Evolutionary conservation across 2,113 vertebrate species (phyloP).

Genomic region (Anarrhichthys ocellatus): DNA sequence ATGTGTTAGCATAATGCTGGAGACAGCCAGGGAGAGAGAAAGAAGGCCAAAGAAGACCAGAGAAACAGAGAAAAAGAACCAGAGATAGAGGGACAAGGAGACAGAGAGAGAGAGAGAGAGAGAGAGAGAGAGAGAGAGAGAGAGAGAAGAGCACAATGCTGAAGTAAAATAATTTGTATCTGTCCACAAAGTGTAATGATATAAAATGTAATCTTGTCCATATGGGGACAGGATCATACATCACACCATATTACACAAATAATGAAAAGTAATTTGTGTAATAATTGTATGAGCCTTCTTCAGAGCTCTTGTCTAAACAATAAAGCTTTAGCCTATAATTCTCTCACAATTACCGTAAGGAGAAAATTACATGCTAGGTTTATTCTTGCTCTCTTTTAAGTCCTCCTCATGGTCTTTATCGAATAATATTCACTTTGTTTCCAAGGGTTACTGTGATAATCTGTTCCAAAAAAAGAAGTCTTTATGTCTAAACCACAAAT

Average conservation of each 20-base stretch:
- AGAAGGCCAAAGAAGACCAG: neutral
- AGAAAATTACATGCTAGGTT: slow-evolving; percentile 43
- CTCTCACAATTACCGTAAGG: slow-evolving; percentile 30
- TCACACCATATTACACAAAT: slow-evolving; percentile 3
- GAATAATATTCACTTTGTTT: neutral
- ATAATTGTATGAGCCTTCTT: slow-evolving; percentile 35
- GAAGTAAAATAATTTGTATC: neutral
- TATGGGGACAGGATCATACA: slow-evolving; percentile 3
- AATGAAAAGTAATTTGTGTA: slow-evolving; percentile 39
- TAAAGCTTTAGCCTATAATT: slow-evolving; percentile 46
- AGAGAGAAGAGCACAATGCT: slow-evolving; percentile 6
- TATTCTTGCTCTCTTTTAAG: slow-evolving; percentile 16
- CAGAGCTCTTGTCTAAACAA: slow-evolving; percentile 42
- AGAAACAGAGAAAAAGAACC: slow-evolving; percentile 5
- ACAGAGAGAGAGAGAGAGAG: slow-evolving; percentile 22
- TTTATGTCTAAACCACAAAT: neutral
- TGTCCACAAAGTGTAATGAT: slow-evolving; percentile 5
- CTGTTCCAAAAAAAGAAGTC: neutral
- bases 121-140: slow-evolving; percentile 27
- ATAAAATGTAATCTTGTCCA: neutral
- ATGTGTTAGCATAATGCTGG: slow-evolving; percentile 69
- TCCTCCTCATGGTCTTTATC: neutral
- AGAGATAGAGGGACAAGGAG: slow-evolving; percentile 14
- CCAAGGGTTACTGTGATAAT: neutral
- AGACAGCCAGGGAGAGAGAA: slow-evolving; percentile 52